Conservation (phyloP, 2,888 invertebrate species). For the Spodoptera picta region DNA sequence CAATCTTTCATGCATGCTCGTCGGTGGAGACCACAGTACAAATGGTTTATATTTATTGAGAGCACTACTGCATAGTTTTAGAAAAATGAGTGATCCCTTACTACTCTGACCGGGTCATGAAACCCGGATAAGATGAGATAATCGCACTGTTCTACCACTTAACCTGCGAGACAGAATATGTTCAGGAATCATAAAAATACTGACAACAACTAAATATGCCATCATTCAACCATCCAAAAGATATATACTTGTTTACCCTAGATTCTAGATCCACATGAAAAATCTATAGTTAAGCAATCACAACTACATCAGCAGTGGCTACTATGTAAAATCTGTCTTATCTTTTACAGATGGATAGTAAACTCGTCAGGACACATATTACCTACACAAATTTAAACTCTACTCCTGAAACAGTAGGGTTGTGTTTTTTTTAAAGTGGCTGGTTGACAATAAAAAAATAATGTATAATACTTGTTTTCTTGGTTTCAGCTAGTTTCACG, state of each 20-base stretch:
- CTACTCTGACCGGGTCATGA: no score
- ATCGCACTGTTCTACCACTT: no score
- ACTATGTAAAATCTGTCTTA: slow-evolving; percentile 57
- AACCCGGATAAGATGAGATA: no score
- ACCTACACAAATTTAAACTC: not conserved
- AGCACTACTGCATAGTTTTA: no score
- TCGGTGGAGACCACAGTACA: no score
- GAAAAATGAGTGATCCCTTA: no score
- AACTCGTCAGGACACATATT: slow-evolving; percentile 15
- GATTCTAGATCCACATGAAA: slow-evolving; percentile 33
- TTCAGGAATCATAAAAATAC: no score
- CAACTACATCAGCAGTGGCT: slow-evolving; percentile 47
- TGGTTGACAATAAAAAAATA: slow-evolving; percentile 55
- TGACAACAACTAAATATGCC: not conserved
- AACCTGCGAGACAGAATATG: no score
- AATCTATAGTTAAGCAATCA: slow-evolving; percentile 43
- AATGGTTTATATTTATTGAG: no score
- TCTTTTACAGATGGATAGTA: slow-evolving; percentile 39
- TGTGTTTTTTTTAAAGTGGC: not conserved
- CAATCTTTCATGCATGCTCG: no score
- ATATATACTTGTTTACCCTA: slow-evolving; percentile 21
- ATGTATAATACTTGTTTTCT: slow-evolving; percentile 50
- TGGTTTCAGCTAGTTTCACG: slow-evolving; percentile 50
- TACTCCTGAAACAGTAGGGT: rapidly evolving
- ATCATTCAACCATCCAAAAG: slow-evolving; percentile 2